A percentile compares a stretch with the other conserved stretches of the same genome.
Conservation (phyloP, 2,113 vertebrate genomes). For the Sclerurus mexicanus region DNA sequence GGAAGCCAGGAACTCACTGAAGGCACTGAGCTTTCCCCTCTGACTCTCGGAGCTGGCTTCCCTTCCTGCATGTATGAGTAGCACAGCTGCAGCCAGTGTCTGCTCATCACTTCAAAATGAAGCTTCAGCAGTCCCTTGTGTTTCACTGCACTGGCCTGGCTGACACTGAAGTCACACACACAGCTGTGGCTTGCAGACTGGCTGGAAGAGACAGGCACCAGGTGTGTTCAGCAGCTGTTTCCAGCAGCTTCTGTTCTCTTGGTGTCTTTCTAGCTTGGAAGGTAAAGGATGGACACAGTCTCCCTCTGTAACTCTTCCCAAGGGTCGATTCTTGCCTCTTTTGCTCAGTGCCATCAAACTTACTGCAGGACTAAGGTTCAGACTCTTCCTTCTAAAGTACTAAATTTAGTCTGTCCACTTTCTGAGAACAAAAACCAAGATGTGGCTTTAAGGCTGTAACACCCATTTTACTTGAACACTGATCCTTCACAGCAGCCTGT, state of each 20-base stretch:
- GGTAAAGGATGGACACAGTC: background rate
- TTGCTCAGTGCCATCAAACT: background rate
- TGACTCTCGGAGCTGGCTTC: background rate
- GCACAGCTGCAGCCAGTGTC: background rate
- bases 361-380: background rate
- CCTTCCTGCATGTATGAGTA: accelerated
- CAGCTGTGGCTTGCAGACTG: too few relatives aligned
- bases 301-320: background rate
- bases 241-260: background rate
- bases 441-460: background rate
- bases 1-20: background rate
- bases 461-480: background rate
- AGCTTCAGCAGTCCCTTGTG: background rate
- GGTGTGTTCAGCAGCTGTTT: background rate
- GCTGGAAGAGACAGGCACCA: background rate
- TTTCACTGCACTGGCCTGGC: background rate
- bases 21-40: background rate
- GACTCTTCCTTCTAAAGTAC: background rate
- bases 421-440: background rate
- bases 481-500: background rate
- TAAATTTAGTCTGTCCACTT: background rate
- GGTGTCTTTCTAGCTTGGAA: background rate
- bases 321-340: background rate
- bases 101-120: background rate
- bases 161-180: too few relatives aligned